Percentiles rank a stretch among this genome's conserved stretches.
phyloP scores from a whole-genome alignment of 2,113 vertebrate genomes.

The Muntiacus reevesi region DNA sequence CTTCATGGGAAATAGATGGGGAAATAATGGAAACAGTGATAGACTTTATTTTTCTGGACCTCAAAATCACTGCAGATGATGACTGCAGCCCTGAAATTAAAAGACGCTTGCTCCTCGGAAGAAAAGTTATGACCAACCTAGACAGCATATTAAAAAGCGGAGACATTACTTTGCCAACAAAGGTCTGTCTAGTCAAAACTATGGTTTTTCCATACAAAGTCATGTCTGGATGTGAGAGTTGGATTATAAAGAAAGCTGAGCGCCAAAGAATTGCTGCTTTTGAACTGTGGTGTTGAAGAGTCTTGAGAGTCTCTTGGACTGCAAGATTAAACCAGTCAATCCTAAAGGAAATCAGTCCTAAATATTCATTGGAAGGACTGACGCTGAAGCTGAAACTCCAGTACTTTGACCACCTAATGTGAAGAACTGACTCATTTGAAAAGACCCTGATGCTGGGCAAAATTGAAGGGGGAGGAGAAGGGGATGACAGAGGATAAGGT shows the following conservation, averaged over 20 bases:
- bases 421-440: background rate
- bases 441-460: background rate
- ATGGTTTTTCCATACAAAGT: background rate
- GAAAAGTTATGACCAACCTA: background rate
- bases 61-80: background rate
- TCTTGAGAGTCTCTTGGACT: background rate
- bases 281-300: background rate
- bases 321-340: background rate
- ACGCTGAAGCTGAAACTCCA: background rate
- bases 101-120: background rate
- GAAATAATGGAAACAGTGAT: background rate
- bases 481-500: background rate
- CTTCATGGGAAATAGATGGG: background rate
- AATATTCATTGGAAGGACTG: background rate
- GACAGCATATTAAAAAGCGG: background rate
- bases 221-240: background rate
- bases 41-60: background rate
- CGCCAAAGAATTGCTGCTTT: background rate
- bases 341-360: background rate
- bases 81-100: background rate
- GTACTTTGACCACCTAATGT: background rate
- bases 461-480: background rate
- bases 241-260: background rate
- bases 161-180: background rate
- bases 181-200: background rate